A percentile compares a stretch with the other conserved stretches of the same genome.
Evolutionary conservation across 2,888 invertebrate species (phyloP).

Genomic region (Furcula furcula): DNA sequence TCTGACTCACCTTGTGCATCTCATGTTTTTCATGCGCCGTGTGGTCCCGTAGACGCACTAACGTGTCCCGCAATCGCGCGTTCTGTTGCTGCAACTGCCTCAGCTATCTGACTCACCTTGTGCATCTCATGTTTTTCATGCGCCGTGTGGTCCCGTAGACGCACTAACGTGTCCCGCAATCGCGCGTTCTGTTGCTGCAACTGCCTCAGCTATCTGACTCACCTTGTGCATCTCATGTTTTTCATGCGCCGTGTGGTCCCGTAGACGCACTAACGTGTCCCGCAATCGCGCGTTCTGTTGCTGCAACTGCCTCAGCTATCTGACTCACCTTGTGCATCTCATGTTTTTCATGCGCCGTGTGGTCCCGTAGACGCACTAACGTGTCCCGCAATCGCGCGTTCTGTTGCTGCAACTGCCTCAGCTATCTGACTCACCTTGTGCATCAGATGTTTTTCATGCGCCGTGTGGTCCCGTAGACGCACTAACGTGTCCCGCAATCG

Average conservation of each 20-base stretch:
- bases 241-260: conserved; percentile 96
- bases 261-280: conserved; percentile 95
- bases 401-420: conserved; percentile 97
- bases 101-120: conserved; percentile 92
- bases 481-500: conserved; percentile 96
- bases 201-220: conserved; percentile 95
- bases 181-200: conserved; percentile 96
- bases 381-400: conserved; percentile 96
- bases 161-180: conserved; percentile 95
- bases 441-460: conserved; percentile 96
- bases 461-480: conserved; percentile 94
- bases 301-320: conserved; percentile 95
- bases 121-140: conserved; percentile 97
- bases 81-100: conserved; percentile 98
- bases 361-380: conserved; percentile 94
- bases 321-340: conserved; percentile 94
- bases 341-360: conserved; percentile 96
- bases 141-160: conserved; percentile 95
- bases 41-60: conserved; percentile 95
- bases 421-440: conserved; percentile 94
- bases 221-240: conserved; percentile 96
- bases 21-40: conserved; percentile 97
- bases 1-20: conserved; percentile 92
- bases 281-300: conserved; percentile 96
- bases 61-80: conserved; percentile 93